Evolutionary conservation across 2,797 vertebrate genomes (phyloP).

Genomic region (Poecilia velifera): DNA sequence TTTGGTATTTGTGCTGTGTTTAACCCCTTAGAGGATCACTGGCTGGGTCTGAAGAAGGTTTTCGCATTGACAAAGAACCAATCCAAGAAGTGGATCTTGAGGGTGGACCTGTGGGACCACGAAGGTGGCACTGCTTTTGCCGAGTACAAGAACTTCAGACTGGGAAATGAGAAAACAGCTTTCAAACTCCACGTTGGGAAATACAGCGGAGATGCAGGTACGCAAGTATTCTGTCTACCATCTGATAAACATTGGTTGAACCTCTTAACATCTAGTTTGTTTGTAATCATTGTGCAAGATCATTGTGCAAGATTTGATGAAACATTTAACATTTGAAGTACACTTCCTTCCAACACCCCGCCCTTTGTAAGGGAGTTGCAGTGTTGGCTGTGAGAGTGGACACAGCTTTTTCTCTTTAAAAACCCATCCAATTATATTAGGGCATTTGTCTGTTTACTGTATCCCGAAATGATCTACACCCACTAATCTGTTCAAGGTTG

Average conservation of each 20-base stretch:
- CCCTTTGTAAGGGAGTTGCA: background rate
- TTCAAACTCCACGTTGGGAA: constrained; percentile 60
- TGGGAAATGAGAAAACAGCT: constrained; percentile 44
- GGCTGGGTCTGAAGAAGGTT: constrained; percentile 73
- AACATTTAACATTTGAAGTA: background rate
- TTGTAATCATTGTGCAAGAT: background rate
- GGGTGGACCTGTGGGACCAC: constrained; percentile 69
- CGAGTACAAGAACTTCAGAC: constrained; percentile 57
- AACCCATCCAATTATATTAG: background rate
- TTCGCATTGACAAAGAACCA: constrained; percentile 52
- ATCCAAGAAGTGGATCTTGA: constrained; percentile 39
- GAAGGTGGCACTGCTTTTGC: constrained; percentile 49
- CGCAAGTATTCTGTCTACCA: background rate
- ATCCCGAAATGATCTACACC: too few species aligned
- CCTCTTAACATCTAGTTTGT: background rate
- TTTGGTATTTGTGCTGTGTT: constrained; percentile 3
- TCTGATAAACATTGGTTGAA: background rate
- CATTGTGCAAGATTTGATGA: background rate
- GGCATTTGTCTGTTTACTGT: too few species aligned
- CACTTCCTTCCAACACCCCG: background rate
- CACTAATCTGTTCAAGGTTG: too few species aligned
- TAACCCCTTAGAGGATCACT: constrained; percentile 67
- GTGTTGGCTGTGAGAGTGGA: background rate
- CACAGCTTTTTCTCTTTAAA: background rate
- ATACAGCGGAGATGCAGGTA: constrained; percentile 72